phyloP scores from a whole-genome alignment of 53 echinoderm and acorn worm genomes.

The Astropecten irregularis region DNA sequence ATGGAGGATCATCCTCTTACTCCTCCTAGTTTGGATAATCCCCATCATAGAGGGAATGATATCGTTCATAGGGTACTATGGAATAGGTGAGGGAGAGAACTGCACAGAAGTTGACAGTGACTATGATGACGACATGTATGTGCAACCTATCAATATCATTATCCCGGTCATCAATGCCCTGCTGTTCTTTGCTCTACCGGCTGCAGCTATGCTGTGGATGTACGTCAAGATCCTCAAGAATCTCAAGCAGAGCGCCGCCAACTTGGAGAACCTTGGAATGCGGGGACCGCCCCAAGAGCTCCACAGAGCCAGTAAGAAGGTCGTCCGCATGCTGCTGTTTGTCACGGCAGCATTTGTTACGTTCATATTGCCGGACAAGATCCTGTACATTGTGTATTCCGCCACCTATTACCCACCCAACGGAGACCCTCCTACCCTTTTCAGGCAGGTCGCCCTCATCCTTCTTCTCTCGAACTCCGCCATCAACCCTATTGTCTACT shows the following conservation, averaged over 20 bases:
- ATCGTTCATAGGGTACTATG: not conserved
- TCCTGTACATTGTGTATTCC: not conserved
- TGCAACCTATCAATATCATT: not conserved
- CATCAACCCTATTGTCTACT: slow-evolving; percentile 30
- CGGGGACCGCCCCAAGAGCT: not conserved
- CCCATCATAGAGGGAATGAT: not conserved
- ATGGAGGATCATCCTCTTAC: not conserved
- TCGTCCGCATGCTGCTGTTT: slow-evolving; percentile 3
- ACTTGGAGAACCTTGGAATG: slow-evolving; percentile 3
- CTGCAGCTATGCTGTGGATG: not conserved
- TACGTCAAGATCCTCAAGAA: slow-evolving; percentile 24
- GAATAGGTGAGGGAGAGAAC: too few relatives aligned
- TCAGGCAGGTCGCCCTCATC: not conserved
- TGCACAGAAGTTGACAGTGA: too few relatives aligned
- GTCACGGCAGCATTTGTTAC: slow-evolving; percentile 14
- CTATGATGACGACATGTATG: too few relatives aligned
- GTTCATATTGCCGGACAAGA: not conserved
- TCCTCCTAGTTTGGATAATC: not conserved
- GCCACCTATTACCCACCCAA: too few relatives aligned
- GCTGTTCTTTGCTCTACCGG: not conserved
- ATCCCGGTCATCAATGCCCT: not conserved
- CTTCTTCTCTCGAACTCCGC: not conserved
- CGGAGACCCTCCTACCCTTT: not conserved
- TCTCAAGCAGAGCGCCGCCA: slow-evolving; percentile 9
- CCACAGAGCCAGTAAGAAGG: slow-evolving; percentile 22